These are phyloP conservation scores for Lepisosteus osseus DNA, from an alignment of 2,113 vertebrate species.

Conservation along the genomic window DNA sequence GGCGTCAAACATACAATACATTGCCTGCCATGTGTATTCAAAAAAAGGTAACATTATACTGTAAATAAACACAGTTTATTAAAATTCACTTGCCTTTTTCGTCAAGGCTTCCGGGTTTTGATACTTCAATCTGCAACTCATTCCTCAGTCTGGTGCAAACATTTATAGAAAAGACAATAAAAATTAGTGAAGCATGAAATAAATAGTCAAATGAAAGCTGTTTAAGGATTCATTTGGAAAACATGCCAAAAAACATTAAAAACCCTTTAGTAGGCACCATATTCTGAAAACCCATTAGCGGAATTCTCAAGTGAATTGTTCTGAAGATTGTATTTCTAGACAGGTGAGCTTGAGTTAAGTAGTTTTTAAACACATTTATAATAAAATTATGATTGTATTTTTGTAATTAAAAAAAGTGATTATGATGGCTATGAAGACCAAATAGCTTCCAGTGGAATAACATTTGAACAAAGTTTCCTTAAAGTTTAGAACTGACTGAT, in stretches of 20 bases:
- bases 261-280: not conserved
- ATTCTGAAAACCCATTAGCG: not conserved
- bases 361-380: too few relatives aligned
- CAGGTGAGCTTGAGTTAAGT: too few relatives aligned
- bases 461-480: too few relatives aligned
- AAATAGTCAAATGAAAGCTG: constrained; percentile 2
- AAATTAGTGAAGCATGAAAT: not conserved
- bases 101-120: not conserved
- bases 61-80: not conserved
- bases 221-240: constrained; percentile 3
- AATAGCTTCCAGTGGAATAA: too few relatives aligned
- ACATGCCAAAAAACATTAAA: not conserved
- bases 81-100: constrained; percentile 21
- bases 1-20: too few relatives aligned
- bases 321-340: not conserved
- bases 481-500: too few relatives aligned
- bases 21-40: not conserved
- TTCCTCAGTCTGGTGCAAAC: constrained; percentile 43
- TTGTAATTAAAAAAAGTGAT: too few relatives aligned
- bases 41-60: not conserved
- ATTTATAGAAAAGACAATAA: constrained; percentile 7
- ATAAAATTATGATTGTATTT: too few relatives aligned
- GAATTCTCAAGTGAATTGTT: not conserved
- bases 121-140: constrained; percentile 37
- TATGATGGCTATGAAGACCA: too few relatives aligned